A percentile compares a stretch with the other conserved stretches of the same genome.
phyloP scores from a whole-genome alignment of 2,888 invertebrate genomes.

The Horisme vitalbata region DNA sequence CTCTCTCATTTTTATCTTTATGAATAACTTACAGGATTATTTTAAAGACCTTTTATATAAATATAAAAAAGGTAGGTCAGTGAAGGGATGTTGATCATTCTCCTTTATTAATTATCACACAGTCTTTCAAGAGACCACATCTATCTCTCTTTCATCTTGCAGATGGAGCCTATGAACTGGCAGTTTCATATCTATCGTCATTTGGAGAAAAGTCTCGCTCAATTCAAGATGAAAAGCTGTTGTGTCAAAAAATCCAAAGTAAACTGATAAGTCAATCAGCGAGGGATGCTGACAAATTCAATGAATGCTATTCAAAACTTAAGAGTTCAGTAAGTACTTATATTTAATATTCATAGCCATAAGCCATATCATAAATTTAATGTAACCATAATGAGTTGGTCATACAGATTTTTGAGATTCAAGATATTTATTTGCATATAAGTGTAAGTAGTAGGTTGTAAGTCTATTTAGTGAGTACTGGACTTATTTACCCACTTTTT shows the following conservation, averaged over 20 bases:
- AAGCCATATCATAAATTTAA: too few relatives aligned
- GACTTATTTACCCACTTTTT: too few relatives aligned
- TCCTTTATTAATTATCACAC: too few relatives aligned
- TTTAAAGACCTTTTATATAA: constrained; percentile 44
- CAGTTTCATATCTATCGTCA: constrained; percentile 69
- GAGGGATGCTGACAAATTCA: constrained; percentile 71
- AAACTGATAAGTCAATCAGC: constrained; percentile 53
- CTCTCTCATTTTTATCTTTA: constrained; percentile 29
- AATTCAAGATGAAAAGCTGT: constrained; percentile 62
- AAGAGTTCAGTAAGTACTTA: constrained; percentile 65
- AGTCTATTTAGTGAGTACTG: too few relatives aligned
- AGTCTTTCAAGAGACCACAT: too few relatives aligned
- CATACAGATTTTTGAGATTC: too few relatives aligned
- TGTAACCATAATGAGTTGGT: too few relatives aligned
- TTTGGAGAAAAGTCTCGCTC: constrained; percentile 54
- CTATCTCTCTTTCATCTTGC: constrained; percentile 19
- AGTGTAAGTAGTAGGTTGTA: too few relatives aligned
- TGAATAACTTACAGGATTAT: constrained; percentile 58
- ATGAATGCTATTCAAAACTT: constrained; percentile 70
- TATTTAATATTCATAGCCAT: background rate
- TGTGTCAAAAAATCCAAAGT: constrained; percentile 71
- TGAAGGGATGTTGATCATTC: too few relatives aligned
- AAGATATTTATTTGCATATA: too few relatives aligned
- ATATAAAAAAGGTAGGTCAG: constrained; percentile 39
- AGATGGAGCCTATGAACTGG: constrained; percentile 76